These are phyloP conservation scores for Temnothorax longispinosus DNA, from an alignment of 1,140 invertebrate species.

Conservation along the genomic window DNA sequence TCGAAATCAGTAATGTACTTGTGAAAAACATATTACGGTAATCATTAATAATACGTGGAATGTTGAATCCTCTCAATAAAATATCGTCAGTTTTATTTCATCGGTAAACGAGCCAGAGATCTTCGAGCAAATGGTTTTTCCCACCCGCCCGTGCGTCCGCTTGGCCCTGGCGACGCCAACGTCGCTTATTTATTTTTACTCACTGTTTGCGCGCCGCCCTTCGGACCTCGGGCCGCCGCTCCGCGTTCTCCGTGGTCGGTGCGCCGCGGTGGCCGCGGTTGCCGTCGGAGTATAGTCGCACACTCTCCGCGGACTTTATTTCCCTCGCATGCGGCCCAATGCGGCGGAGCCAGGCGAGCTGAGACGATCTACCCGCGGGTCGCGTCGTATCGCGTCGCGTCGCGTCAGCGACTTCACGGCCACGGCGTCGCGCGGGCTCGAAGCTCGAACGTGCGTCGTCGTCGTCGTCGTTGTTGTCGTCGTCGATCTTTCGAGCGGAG, in stretches of 20 bases:
- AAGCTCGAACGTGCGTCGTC: not conserved
- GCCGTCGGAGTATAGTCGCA: not conserved
- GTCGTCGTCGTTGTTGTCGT: conserved; percentile 25
- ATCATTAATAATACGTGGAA: no score
- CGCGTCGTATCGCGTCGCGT: not conserved
- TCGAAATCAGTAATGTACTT: no score
- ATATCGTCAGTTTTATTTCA: no score
- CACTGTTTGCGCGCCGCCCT: conserved; percentile 60
- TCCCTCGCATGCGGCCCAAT: conserved; percentile 31
- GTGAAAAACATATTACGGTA: no score
- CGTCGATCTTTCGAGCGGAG: not conserved
- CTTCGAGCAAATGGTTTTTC: no score
- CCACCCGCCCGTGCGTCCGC: no score
- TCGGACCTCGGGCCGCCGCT: conserved; percentile 14
- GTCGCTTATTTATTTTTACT: conserved; percentile 44
- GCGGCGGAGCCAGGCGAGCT: not conserved
- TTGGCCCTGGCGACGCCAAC: not conserved
- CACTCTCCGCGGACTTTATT: not conserved
- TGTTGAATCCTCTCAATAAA: no score
- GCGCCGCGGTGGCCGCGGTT: not conserved
- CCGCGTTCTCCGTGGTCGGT: conserved; percentile 4
- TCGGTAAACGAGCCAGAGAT: no score
- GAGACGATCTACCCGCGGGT: not conserved
- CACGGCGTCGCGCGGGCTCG: conserved; percentile 26
- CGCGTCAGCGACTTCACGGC: not conserved